A percentile compares a stretch with the other conserved stretches of the same genome.
Evolutionary conservation across 2,888 invertebrate species (phyloP).

Genomic region (Platycnemis pennipes): DNA sequence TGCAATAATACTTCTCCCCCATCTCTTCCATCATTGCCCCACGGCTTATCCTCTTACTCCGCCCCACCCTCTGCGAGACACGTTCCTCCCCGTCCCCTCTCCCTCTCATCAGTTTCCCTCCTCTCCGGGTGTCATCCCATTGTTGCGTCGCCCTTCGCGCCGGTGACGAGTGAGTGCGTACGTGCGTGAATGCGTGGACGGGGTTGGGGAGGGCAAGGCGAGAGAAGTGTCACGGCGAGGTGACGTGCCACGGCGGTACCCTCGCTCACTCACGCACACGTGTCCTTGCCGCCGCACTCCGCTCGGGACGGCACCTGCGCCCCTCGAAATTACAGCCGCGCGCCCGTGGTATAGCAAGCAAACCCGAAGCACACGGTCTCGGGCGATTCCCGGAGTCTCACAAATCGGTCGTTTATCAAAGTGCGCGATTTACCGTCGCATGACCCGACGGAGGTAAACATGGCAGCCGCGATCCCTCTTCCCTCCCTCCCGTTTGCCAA

Average conservation of each 20-base stretch:
- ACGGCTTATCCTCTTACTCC: constrained; percentile 38
- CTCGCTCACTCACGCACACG: constrained; percentile 8
- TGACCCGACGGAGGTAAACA: constrained; percentile 13
- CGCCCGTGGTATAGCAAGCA: constrained; percentile 7
- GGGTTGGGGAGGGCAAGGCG: neutral
- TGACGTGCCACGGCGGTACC: neutral
- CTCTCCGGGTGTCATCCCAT: constrained; percentile 37
- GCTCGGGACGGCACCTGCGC: constrained; percentile 17
- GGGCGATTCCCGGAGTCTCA: constrained; percentile 50
- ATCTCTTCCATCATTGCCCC: constrained; percentile 21
- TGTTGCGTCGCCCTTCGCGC: constrained; percentile 36
- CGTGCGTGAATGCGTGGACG: neutral
- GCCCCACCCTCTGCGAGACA: neutral
- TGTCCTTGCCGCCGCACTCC: neutral
- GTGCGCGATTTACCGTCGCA: constrained; percentile 4
- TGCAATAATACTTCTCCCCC: constrained; percentile 41
- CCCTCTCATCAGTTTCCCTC: neutral
- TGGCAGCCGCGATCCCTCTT: neutral
- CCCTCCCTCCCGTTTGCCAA: neutral
- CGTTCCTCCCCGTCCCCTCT: neutral
- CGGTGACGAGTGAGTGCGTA: neutral
- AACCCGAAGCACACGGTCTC: neutral
- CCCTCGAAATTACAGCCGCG: neutral
- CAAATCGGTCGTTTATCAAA: constrained; percentile 64
- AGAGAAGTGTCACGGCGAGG: neutral